A percentile compares a stretch with the other conserved stretches of the same genome.
Evolutionary conservation across 2,888 invertebrate species (phyloP).

Genomic region (Dascillus cervinus): DNA sequence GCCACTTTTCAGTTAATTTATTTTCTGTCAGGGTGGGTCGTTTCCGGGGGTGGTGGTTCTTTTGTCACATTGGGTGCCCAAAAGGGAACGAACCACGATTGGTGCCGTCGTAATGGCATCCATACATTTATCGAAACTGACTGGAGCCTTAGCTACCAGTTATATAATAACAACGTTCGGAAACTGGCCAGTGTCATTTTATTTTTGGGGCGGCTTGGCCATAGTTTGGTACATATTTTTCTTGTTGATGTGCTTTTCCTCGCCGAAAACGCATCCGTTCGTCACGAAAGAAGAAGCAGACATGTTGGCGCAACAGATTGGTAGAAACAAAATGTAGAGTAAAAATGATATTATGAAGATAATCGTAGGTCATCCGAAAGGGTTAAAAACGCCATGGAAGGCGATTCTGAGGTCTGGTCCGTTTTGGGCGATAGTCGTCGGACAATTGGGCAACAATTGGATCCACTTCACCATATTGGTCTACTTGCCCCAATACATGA

Average conservation of each 20-base stretch:
- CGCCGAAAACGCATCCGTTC: constrained; percentile 4
- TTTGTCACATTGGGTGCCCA: constrained; percentile 20
- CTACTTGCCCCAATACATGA: constrained; percentile 63
- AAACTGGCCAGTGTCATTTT: constrained; percentile 4
- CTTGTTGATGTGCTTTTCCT: neutral
- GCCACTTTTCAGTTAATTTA: no score
- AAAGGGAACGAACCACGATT: constrained; percentile 15
- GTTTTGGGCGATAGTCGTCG: constrained; percentile 64
- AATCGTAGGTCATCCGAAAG: no score
- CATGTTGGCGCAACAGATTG: no score
- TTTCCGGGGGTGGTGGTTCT: constrained; percentile 16
- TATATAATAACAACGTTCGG: neutral
- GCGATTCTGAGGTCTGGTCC: constrained; percentile 62
- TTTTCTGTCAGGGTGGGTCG: constrained; percentile 13
- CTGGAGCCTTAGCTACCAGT: neutral
- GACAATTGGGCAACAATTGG: constrained; percentile 66
- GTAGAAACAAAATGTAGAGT: no score
- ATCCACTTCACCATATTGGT: constrained; percentile 66
- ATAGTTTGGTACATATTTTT: constrained; percentile 1
- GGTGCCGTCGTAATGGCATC: constrained; percentile 18
- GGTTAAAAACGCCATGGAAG: constrained; percentile 48
- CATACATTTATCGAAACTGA: no score
- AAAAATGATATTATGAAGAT: no score
- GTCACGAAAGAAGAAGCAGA: constrained; percentile 42
- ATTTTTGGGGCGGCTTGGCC: constrained; percentile 2